Base-by-base conservation (phyloP, 2,113 vertebrate species). In the Octodon degus region DNA sequence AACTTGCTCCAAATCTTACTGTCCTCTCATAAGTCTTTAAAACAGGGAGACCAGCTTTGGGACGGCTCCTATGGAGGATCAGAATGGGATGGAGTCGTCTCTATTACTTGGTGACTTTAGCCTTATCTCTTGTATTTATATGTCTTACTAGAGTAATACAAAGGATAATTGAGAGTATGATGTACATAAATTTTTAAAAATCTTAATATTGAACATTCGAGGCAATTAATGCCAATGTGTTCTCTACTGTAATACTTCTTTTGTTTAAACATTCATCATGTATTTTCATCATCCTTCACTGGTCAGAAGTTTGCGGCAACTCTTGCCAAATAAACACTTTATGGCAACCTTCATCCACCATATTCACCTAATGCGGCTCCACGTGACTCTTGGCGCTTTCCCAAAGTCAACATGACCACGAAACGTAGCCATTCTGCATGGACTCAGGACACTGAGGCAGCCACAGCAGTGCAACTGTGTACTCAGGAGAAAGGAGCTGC, bases 11-110 rank as follows among this genome's bases (percentile, higher is more conserved):
- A 84, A 82, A 58, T 43, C 20, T 82, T 53, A 37, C 19, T 37
- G 4, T 83, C 55, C 25, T 47, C 25, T 77, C 27, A 30, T 16
- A 77, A 77, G 17, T 30, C 74, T 77, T 77, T 9, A 50, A 24
- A 1, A 16, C 37, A 87, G 25, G 63, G 76, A 77, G 81, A 30
- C 7, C 67, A 40, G 24, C 20, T 0, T 43, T 8, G 37, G 47
- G n/a, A 20, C 6, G 34, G 62, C 32, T 22, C 1, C 2, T 20
- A 25, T 22, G 11, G 13, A 25, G 37, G 43, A 60, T 0, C 5
- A 11, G 34, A 27, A 3, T 22, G 14, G 47, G 67, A 11, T 11
- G 6, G 60, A 12, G 55, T 25, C 14, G 5, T 11, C 50, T 32
- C 30, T 4, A 13, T 5, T 11, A 32, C 19, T 20, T 0, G 3